phyloP scores from a whole-genome alignment of 2,797 vertebrate genomes.

The Fratercula arctica region DNA sequence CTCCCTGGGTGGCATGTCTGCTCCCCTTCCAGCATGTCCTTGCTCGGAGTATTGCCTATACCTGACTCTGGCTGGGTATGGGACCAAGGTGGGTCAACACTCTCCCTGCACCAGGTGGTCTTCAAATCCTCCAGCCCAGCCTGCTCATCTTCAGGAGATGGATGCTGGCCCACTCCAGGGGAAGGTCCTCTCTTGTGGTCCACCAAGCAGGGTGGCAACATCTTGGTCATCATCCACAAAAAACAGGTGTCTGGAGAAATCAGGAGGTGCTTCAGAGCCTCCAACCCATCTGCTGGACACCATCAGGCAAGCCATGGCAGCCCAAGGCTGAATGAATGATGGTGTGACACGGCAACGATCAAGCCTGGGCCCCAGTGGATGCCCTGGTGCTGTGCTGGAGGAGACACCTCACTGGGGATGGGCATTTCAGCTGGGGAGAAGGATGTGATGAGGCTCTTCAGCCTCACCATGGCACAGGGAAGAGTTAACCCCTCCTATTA shows the following conservation, averaged over 20 bases:
- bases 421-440: neutral
- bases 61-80: neutral
- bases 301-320: neutral
- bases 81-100: neutral
- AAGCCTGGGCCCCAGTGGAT: neutral
- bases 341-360: neutral
- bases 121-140: neutral
- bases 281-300: neutral
- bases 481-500: neutral
- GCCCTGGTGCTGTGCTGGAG: neutral
- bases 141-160: neutral
- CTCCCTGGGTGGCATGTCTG: neutral
- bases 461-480: neutral
- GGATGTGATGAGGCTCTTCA: neutral
- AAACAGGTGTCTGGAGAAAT: neutral
- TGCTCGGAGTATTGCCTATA: rapidly evolving
- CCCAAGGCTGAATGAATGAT: neutral
- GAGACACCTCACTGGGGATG: rapidly evolving
- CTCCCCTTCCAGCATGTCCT: neutral
- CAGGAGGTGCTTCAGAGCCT: neutral
- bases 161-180: neutral
- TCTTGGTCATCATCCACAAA: neutral
- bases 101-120: neutral
- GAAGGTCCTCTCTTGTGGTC: neutral
- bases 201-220: neutral